Evolutionary conservation across 2,888 invertebrate genomes (phyloP), one percentile per base, ranked within the genome.

Genomic region (Pandemis corylana): DNA sequence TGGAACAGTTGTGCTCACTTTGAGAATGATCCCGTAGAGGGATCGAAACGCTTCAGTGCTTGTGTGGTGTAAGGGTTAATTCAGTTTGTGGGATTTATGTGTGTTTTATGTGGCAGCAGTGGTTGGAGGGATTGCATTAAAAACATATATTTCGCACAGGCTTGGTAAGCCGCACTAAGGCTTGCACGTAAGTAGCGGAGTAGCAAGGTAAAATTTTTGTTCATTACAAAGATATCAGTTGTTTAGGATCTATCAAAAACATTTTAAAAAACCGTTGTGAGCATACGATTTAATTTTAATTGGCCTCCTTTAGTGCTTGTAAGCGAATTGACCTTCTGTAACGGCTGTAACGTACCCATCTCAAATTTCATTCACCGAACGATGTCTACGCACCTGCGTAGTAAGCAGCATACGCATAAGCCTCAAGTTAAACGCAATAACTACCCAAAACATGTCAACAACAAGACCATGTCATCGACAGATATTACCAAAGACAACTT

Each of bases 401-500:
- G 20, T 59, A 46, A 36, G 59, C 59, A 28, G 4, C 41, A 12
- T 28, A 53, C 53, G n/a, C 64, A 56, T 59, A 0, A 7, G 28
- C 59, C 59, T 12, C 59, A 10, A 28, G 9, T 12, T 10, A 12
- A 3, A 12, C 28, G 59, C 12, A 59, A 28, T 59, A 56, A 15
- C 20, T 56, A 20, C 53, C 53, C 7, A 9, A 15, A 9, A 15
- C 20, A 15, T 56, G 5, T 15, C 61, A 13, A 64, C 46, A 63
- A 15, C 15, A 64, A 46, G 1, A 28, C 7, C 20, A 49, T 36
- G 65, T 53, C 42, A 56, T 63, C 46, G 9, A 49, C 53, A 71
- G 62, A 72, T 61, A 71, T 75, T 49, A 70, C 66, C 69, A 70
- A 62, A 73, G 73, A 75, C 72, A 72, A 84, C 84, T 87, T 89